phyloP scores from a whole-genome alignment of 2,888 invertebrate genomes.

The Melanargia galathea region DNA sequence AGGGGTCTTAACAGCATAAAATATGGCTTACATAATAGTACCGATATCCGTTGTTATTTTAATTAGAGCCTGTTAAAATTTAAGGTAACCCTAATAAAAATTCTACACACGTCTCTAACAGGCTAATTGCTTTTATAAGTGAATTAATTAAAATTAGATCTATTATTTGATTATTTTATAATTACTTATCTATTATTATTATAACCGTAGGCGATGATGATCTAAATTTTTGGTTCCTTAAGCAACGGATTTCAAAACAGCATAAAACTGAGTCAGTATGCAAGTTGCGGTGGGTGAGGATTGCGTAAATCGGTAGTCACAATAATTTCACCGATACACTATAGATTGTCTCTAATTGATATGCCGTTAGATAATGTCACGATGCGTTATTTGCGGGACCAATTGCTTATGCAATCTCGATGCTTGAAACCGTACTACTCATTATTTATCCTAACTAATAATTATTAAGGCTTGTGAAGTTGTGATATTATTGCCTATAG shows the following conservation, averaged over 20 bases:
- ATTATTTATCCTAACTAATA: conserved; percentile 4
- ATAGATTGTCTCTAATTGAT: conserved; percentile 45
- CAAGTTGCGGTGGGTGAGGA: conserved; percentile 27
- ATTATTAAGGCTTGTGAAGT: neutral
- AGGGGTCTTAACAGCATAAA: conserved; percentile 31
- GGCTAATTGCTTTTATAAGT: neutral
- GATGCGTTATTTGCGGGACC: conserved; percentile 40
- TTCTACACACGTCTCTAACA: neutral
- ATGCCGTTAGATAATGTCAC: conserved; percentile 44
- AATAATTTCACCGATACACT: conserved; percentile 41
- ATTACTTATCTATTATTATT: neutral
- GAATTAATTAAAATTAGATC: neutral
- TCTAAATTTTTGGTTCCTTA: conserved; percentile 29
- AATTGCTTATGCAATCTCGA: conserved; percentile 22
- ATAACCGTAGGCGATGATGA: neutral
- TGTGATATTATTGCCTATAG: neutral
- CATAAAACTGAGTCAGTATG: conserved; percentile 32
- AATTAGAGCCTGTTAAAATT: conserved; percentile 12
- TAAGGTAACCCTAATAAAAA: no score
- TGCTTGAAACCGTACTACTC: conserved; percentile 6
- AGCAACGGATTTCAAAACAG: conserved; percentile 33
- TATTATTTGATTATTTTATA: neutral
- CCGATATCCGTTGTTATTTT: conserved; percentile 20
- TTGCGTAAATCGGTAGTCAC: conserved; percentile 40
- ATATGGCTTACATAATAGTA: conserved; percentile 34